These are phyloP conservation scores for Cephonodes hylas DNA, from an alignment of 2,888 invertebrate species.

Conservation along the genomic window DNA sequence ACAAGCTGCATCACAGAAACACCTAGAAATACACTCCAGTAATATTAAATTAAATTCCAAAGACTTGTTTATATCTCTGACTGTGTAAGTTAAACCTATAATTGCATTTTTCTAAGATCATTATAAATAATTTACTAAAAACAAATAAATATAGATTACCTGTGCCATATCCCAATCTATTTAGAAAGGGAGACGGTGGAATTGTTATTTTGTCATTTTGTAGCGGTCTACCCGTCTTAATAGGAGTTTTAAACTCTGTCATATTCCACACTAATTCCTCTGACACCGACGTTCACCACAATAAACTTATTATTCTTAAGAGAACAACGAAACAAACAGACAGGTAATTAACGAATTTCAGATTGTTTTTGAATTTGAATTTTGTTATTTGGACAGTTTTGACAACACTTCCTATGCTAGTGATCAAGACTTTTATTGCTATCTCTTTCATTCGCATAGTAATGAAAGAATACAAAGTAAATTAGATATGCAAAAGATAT, in stretches of 20 bases:
- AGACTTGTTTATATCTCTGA: too few relatives aligned
- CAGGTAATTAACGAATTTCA: neutral
- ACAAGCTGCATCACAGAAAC: slow-evolving; percentile 89
- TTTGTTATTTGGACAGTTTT: neutral
- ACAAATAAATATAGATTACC: slow-evolving; percentile 68
- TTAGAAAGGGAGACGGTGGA: slow-evolving; percentile 87
- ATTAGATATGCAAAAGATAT: too few relatives aligned
- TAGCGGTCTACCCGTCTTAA: slow-evolving; percentile 47
- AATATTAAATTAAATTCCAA: too few relatives aligned
- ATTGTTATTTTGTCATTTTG: slow-evolving; percentile 71
- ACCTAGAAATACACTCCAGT: slow-evolving; percentile 67
- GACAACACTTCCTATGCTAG: neutral
- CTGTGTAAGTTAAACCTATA: too few relatives aligned
- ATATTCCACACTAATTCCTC: slow-evolving; percentile 32
- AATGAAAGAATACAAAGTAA: too few relatives aligned
- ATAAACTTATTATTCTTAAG: neutral
- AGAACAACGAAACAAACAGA: too few relatives aligned
- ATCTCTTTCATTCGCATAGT: too few relatives aligned
- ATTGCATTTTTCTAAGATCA: too few relatives aligned
- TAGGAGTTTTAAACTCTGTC: slow-evolving; percentile 67
- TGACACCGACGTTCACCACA: too few relatives aligned
- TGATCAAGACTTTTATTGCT: too few relatives aligned
- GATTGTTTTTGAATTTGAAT: neutral
- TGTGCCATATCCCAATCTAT: slow-evolving; percentile 88
- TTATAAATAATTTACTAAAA: too few relatives aligned